A percentile compares a stretch with the other conserved stretches of the same genome.
These are phyloP conservation scores for Synanthedon vespiformis DNA, from an alignment of 2,888 invertebrate genomes.

Conservation along the genomic window DNA sequence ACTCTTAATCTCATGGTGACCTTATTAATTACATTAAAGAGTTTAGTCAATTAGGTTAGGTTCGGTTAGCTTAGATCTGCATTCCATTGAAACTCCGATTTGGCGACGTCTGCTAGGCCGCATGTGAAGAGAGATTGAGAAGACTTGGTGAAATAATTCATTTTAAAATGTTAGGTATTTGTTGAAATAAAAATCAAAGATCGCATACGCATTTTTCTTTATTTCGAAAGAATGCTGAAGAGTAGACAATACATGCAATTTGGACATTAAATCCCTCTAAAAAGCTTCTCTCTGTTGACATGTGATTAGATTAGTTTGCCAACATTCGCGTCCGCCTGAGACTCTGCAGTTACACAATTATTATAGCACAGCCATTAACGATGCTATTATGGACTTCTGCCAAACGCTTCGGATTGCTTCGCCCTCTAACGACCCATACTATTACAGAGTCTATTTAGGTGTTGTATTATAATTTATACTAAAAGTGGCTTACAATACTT, in stretches of 20 bases:
- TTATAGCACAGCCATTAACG: conserved; percentile 53
- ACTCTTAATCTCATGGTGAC: no score
- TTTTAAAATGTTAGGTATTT: neutral
- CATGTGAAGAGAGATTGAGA: no score
- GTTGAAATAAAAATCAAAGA: conserved; percentile 11
- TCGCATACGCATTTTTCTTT: conserved; percentile 44
- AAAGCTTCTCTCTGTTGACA: conserved; percentile 23
- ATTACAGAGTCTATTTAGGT: conserved; percentile 15
- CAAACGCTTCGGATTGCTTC: conserved; percentile 23
- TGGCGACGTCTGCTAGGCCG: no score
- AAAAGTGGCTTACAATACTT: conserved; percentile 39
- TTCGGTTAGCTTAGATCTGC: no score
- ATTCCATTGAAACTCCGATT: no score
- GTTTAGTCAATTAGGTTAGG: no score
- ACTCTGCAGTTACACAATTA: conserved; percentile 6
- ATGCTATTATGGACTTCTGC: conserved; percentile 38
- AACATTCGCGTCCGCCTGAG: conserved; percentile 1
- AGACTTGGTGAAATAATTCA: no score
- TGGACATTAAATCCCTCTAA: conserved; percentile 32
- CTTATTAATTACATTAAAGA: no score
- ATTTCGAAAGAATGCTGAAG: conserved; percentile 43
- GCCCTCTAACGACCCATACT: conserved; percentile 9
- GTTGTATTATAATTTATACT: conserved; percentile 17
- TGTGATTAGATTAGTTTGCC: conserved; percentile 9
- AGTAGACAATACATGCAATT: conserved; percentile 28